These are phyloP conservation scores for Pterocles gutturalis DNA, from an alignment of 2,113 vertebrate genomes.

Conservation along the genomic window DNA sequence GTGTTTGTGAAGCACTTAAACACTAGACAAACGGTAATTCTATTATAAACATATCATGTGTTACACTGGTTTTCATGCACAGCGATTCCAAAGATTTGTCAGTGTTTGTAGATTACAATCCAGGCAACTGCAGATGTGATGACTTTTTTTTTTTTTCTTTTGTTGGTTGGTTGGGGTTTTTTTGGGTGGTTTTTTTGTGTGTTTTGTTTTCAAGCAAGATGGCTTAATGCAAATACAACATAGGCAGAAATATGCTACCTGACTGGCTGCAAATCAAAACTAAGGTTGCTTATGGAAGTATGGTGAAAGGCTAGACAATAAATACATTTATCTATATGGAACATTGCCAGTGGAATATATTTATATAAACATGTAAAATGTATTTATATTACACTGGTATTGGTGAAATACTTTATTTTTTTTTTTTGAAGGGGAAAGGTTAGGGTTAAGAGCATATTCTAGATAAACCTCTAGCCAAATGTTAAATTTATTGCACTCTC, in stretches of 20 bases:
- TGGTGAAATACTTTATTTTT: neutral
- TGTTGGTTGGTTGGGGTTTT: too few relatives aligned
- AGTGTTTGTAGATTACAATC: neutral
- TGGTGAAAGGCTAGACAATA: neutral
- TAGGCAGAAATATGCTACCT: neutral
- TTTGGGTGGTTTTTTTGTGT: too few relatives aligned
- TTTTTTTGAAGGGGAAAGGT: neutral
- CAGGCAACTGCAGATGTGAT: neutral
- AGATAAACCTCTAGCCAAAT: neutral
- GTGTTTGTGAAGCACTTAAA: neutral
- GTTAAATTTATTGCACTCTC: neutral
- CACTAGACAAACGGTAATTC: neutral
- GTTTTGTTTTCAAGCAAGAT: neutral
- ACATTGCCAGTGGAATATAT: neutral
- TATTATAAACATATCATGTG: neutral
- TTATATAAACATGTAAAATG: neutral
- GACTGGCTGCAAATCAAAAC: neutral
- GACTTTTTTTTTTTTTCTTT: too few relatives aligned
- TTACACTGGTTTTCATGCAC: neutral
- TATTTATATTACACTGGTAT: neutral
- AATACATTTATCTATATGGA: neutral
- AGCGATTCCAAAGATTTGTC: neutral
- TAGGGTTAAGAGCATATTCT: neutral
- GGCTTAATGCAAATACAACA: neutral
- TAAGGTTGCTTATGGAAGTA: neutral